These are phyloP conservation scores for Philaethria dido DNA, from an alignment of 2,888 invertebrate genomes.

Conservation along the genomic window DNA sequence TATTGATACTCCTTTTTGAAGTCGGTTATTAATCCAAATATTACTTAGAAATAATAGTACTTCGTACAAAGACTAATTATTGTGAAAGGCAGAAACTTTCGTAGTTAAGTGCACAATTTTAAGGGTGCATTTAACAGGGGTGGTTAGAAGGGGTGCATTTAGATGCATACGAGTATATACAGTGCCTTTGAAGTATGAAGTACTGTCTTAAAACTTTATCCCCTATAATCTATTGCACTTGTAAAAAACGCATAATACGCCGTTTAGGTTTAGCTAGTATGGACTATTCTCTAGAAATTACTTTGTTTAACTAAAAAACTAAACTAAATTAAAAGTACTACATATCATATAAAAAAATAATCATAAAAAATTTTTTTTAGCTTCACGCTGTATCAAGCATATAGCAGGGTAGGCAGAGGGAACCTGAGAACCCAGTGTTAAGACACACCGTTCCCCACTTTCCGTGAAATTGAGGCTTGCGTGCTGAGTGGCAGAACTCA, in stretches of 20 bases:
- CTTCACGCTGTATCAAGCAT: no score
- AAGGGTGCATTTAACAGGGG: conserved; percentile 16
- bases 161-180: neutral
- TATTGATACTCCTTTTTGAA: no score
- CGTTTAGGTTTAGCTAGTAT: neutral
- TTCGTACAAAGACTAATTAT: conserved; percentile 8
- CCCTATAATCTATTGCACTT: neutral
- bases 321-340: no score
- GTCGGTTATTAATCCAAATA: conserved; percentile 1
- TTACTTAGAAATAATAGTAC: neutral
- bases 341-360: no score
- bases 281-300: neutral
- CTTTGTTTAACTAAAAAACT: no score
- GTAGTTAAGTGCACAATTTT: conserved; percentile 18
- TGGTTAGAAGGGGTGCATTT: conserved; percentile 4
- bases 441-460: no score
- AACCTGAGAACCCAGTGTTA: no score
- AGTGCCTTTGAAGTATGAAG: neutral
- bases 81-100: conserved; percentile 4
- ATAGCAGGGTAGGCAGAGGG: no score
- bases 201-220: neutral
- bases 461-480: no score
- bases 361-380: no score
- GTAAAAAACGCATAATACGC: neutral
- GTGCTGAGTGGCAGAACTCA: no score